Percentiles rank a stretch among this genome's conserved stretches.
Evolutionary conservation across 2,113 vertebrate genomes (phyloP).

Genomic region (Grus americana): DNA sequence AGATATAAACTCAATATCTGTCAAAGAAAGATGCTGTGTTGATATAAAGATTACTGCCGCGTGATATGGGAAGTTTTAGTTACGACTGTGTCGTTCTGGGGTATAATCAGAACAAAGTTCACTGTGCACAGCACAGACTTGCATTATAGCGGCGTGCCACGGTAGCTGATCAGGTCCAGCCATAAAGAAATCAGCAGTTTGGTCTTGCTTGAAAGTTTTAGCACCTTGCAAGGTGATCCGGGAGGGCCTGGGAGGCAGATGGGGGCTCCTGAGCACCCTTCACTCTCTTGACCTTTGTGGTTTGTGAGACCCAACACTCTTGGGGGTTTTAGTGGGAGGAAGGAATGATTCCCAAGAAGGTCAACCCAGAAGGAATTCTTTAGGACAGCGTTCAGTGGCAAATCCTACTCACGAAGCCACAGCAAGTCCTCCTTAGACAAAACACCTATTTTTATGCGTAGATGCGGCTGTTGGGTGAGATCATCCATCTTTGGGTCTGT

Average conservation of each 20-base stretch:
- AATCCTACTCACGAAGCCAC: neutral
- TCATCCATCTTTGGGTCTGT: neutral
- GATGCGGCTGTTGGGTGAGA: neutral
- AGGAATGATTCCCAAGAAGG: neutral
- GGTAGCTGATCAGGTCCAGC: neutral
- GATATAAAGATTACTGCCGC: neutral
- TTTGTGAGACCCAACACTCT: neutral
- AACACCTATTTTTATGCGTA: neutral
- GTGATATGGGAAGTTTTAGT: neutral
- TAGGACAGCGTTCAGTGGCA: neutral
- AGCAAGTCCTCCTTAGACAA: neutral
- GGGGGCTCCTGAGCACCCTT: neutral
- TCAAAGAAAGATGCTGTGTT: neutral
- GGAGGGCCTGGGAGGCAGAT: neutral
- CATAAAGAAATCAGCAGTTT: neutral
- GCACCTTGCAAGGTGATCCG: neutral
- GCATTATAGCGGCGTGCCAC: fast-evolving
- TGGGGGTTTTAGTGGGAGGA: neutral
- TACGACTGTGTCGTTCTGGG: neutral
- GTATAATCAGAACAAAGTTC: fast-evolving
- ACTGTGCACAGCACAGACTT: neutral
- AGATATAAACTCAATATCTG: neutral
- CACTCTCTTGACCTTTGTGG: neutral
- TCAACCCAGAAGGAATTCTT: neutral
- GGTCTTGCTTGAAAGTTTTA: neutral